Conservation (phyloP, 23 tunicate species). For the Aplidium turbinatum region DNA sequence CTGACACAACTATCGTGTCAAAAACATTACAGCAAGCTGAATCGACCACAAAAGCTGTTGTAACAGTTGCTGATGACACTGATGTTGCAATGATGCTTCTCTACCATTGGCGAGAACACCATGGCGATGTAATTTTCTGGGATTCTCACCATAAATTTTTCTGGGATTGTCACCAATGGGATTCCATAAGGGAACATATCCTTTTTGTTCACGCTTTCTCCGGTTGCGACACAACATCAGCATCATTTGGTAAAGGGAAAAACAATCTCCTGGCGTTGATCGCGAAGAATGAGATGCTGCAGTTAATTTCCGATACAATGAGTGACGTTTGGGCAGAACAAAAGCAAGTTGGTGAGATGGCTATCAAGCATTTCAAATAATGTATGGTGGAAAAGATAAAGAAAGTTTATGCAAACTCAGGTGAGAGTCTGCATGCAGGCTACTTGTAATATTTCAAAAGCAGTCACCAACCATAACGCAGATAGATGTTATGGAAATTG, state of each 20-base stretch:
- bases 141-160: not conserved
- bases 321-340: not conserved
- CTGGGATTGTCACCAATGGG: not conserved
- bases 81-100: conserved; percentile 17
- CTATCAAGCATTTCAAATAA: not conserved
- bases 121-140: not conserved
- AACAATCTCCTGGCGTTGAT: not conserved
- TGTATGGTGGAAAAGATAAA: conserved; percentile 1
- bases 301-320: not conserved
- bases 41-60: conserved; percentile 1
- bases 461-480: not conserved
- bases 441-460: too few relatives aligned
- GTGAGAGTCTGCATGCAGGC: too few relatives aligned
- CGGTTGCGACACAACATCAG: conserved; percentile 21
- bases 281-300: not conserved
- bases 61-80: conserved; percentile 12
- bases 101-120: conserved; percentile 10
- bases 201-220: conserved; percentile 17
- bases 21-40: not conserved
- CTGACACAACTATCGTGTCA: conserved; percentile 11
- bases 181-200: not conserved
- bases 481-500: not conserved
- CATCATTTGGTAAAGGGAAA: conserved; percentile 19
- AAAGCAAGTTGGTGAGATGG: not conserved
- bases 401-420: not conserved